Evolutionary conservation across 2,113 vertebrate genomes (phyloP), one percentile per base, ranked within the genome.

Genomic region (Diadophis punctatus): DNA sequence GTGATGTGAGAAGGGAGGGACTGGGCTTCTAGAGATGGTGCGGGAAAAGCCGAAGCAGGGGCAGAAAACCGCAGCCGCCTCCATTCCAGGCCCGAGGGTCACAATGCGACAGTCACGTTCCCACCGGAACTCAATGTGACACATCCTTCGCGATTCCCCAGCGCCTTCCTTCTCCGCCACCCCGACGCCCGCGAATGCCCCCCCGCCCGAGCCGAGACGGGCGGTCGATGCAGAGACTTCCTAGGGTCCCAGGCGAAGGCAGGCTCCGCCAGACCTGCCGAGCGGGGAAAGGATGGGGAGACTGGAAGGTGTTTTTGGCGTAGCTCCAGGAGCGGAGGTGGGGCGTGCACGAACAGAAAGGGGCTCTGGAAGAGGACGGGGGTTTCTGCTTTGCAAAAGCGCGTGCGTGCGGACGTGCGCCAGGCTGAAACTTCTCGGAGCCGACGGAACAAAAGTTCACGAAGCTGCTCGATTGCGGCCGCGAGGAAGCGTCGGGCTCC

Each of bases 1-100:
- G 90, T 39, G 93, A 91, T 86, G 87, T 91, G 93, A 68, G 39
- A 14, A 63, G 68, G 74, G 90, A 91, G 90, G 87, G 74, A 52
- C 20, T 8, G 51, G 68, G 12, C 43, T 22, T 48, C 86, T 43
- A 22, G 88, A 60, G 88, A 92, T 6, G 88, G 92, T 3, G 55
- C 53, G 3, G 46, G n/a, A 53, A 48, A 56, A 90, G 74, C 34
- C 11, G 80, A 60, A 74, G 43, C 30, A 9, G 25, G 87, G 88
- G 23, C 11, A 60, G 84, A 53, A 93, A 68, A 34, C 25, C 4
- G 86, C 92, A 46, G n/a, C n/a, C 22, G 27, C 74, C 34, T 85
- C 30, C 27, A 34, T 5, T 34, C 74, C 34, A 39, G 8, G 34
- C 34, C 18, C 20, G 34, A 80, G 68, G n/a, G 68, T 80, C 34